Conservation (phyloP, 2,797 vertebrate species). For the Periophthalmus magnuspinnatus region DNA sequence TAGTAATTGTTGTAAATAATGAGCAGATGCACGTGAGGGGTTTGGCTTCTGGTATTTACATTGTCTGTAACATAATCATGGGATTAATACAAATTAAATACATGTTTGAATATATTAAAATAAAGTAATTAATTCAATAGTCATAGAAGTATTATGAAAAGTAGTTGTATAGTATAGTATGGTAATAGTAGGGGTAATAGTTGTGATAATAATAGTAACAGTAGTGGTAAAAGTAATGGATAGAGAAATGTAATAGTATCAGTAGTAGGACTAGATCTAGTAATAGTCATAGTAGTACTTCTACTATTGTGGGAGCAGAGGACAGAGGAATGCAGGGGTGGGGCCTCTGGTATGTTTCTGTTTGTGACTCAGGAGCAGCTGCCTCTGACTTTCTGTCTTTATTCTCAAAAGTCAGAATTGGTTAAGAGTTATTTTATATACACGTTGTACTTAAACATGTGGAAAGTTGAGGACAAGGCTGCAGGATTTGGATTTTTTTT, state of each 20-base stretch:
- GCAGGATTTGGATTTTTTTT: too few species aligned
- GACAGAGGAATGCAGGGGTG: conserved; percentile 78
- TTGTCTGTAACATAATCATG: too few species aligned
- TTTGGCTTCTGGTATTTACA: too few species aligned
- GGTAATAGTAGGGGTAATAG: neutral
- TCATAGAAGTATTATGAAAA: neutral
- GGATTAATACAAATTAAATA: too few species aligned
- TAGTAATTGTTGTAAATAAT: neutral
- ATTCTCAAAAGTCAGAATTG: neutral
- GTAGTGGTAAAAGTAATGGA: neutral
- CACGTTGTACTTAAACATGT: too few species aligned
- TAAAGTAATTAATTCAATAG: neutral
- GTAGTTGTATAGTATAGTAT: neutral
- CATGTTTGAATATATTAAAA: too few species aligned
- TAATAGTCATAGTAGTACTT: neutral
- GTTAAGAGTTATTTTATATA: too few species aligned
- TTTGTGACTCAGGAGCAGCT: conserved; percentile 29
- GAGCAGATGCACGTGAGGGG: too few species aligned
- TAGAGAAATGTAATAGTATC: conserved; percentile 27
- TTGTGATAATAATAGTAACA: neutral
- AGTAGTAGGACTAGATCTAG: too few species aligned
- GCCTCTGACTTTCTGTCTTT: neutral
- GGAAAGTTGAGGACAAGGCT: conserved; percentile 25
- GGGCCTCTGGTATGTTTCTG: conserved; percentile 77
- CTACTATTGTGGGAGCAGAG: conserved; percentile 44